These are phyloP conservation scores for Sciurus carolinensis DNA, from an alignment of 2,797 vertebrate genomes.

Conservation along the genomic window DNA sequence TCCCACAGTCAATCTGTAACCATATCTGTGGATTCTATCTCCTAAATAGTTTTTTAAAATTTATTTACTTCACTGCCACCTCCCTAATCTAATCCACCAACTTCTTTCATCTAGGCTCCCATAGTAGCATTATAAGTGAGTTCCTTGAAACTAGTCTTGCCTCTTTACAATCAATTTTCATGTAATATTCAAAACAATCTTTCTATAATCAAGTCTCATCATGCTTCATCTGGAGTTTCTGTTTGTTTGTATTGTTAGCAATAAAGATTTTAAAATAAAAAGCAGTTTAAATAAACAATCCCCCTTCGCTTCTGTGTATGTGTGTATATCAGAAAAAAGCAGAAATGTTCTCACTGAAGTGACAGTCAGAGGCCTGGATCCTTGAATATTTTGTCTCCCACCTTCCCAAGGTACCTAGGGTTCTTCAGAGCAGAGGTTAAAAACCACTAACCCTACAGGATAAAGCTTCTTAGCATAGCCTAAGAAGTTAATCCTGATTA, in stretches of 20 bases:
- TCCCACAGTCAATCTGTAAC: not conserved
- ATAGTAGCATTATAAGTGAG: not conserved
- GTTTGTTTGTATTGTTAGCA: not conserved
- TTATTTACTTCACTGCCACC: not conserved
- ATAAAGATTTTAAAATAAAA: not conserved
- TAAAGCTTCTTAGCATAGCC: constrained; percentile 10
- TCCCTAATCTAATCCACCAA: not conserved
- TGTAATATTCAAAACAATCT: not conserved
- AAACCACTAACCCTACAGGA: not conserved
- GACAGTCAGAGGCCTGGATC: not conserved
- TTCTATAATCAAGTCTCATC: constrained; percentile 48
- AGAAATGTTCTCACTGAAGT: not conserved
- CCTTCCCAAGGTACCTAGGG: not conserved
- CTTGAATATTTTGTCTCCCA: not conserved
- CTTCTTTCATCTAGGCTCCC: not conserved
- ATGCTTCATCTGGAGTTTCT: not conserved
- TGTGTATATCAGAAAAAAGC: not conserved
- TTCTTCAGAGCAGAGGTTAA: constrained; percentile 2
- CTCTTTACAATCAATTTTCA: not conserved
- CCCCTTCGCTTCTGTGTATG: not conserved
- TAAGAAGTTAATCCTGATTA: constrained; percentile 1
- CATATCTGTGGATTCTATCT: constrained; percentile 1
- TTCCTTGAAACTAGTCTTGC: constrained; percentile 16
- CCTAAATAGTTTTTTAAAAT: not conserved
- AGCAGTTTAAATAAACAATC: not conserved